phyloP scores from a whole-genome alignment of 2,888 invertebrate species.

The Acleris holmiana region DNA sequence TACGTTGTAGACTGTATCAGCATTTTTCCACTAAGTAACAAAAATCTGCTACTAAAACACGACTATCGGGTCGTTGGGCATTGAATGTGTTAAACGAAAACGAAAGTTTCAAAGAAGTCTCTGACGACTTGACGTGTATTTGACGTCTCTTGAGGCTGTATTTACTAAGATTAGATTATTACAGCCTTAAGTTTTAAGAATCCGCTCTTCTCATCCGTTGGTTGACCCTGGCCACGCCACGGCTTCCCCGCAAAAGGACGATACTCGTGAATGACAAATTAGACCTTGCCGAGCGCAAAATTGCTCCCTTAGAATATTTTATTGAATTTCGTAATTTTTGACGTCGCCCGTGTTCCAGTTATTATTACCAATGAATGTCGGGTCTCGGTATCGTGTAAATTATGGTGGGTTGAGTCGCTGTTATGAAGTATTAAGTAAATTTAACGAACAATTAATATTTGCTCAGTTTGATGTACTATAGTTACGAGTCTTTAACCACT shows the following conservation, averaged over 20 bases:
- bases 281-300: conserved; percentile 63
- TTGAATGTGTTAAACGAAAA: too few relatives aligned
- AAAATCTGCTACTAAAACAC: too few relatives aligned
- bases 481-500: too few relatives aligned
- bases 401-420: background rate
- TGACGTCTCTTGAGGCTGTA: too few relatives aligned
- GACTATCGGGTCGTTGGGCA: too few relatives aligned
- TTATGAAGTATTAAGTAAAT: too few relatives aligned
- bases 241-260: conserved; percentile 56
- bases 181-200: background rate
- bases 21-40: too few relatives aligned
- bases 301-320: conserved; percentile 60
- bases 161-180: background rate
- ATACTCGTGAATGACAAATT: conserved; percentile 76
- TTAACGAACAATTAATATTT: too few relatives aligned
- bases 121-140: too few relatives aligned
- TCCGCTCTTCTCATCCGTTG: conserved; percentile 47
- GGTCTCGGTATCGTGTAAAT: conserved; percentile 2
- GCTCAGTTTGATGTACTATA: too few relatives aligned
- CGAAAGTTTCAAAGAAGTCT: too few relatives aligned
- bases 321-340: conserved; percentile 61
- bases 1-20: too few relatives aligned
- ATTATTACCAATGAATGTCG: conserved; percentile 32
- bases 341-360: conserved; percentile 39
- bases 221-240: conserved; percentile 49